These are phyloP conservation scores for Microctonus hyperodae DNA, from an alignment of 2,888 invertebrate species.

Conservation along the genomic window DNA sequence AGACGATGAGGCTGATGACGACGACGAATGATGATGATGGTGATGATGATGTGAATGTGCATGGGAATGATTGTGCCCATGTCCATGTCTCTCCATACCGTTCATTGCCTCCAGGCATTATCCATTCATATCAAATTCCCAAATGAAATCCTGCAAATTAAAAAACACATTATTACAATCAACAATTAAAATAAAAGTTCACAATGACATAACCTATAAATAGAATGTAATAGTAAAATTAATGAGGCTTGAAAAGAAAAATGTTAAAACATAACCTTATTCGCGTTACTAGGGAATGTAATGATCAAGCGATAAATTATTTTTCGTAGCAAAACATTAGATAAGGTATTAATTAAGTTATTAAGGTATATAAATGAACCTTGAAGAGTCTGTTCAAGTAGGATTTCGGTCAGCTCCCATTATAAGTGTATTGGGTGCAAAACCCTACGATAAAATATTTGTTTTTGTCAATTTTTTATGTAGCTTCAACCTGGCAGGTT, in stretches of 20 bases:
- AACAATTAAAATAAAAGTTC: background rate
- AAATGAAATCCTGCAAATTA: background rate
- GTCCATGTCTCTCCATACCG: conserved; percentile 64
- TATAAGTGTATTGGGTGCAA: conserved; percentile 26
- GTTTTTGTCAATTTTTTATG: conserved; percentile 14
- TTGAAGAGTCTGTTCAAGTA: conserved; percentile 32
- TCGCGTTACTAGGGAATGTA: background rate
- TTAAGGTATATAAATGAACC: conserved; percentile 26
- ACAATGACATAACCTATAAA: conserved; percentile 24
- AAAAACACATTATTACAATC: background rate
- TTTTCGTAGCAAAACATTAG: background rate
- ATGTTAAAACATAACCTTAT: background rate
- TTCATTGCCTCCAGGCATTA: conserved; percentile 62
- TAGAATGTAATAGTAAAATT: background rate
- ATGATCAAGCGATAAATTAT: background rate
- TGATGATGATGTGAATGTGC: conserved; percentile 44
- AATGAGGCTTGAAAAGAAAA: background rate
- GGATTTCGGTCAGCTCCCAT: conserved; percentile 38
- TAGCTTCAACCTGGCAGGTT: conserved; percentile 2
- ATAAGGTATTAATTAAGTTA: conserved; percentile 26
- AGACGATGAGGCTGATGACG: conserved; percentile 46
- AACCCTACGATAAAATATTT: conserved; percentile 14
- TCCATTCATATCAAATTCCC: conserved; percentile 52
- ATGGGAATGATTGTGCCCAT: conserved; percentile 59
- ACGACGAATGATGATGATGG: conserved; percentile 52